Percentiles rank a stretch among this genome's conserved stretches.
phyloP scores from a whole-genome alignment of 2,113 vertebrate species.

The Rhinopithecus roxellana region DNA sequence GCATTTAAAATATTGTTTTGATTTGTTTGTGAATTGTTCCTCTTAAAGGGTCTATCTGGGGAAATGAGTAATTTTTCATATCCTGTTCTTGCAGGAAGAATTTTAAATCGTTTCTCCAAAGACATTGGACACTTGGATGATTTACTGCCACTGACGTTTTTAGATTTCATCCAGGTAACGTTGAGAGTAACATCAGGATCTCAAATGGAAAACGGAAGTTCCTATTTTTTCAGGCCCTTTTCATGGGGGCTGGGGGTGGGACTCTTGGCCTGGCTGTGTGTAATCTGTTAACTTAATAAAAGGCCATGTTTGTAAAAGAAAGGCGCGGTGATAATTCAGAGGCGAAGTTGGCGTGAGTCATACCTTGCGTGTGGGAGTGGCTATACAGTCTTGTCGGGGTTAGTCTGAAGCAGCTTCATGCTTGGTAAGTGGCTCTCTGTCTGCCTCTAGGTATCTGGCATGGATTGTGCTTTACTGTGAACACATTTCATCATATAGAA shows the following conservation, averaged over 20 bases:
- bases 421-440: constrained; percentile 82
- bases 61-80: constrained; percentile 73
- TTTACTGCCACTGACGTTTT: constrained; percentile 91
- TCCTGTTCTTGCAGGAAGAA: constrained; percentile 87
- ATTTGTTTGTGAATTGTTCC: constrained; percentile 60
- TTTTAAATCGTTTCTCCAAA: constrained; percentile 97
- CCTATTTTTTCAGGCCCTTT: constrained; percentile 71
- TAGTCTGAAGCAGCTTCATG: constrained; percentile 83
- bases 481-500: constrained; percentile 92
- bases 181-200: constrained; percentile 54
- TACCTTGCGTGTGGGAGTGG: constrained; percentile 82
- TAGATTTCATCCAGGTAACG: constrained; percentile 96
- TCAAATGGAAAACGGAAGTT: not conserved
- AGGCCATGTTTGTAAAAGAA: constrained; percentile 87
- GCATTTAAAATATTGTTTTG: constrained; percentile 68
- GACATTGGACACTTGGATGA: constrained; percentile 96
- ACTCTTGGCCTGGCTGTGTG: not conserved
- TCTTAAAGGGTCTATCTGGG: constrained; percentile 40
- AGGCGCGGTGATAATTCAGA: constrained; percentile 85
- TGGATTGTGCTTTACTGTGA: constrained; percentile 86
- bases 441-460: constrained; percentile 90
- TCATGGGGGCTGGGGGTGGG: not conserved
- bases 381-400: constrained; percentile 77
- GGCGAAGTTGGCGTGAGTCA: constrained; percentile 86
- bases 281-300: constrained; percentile 87